These are phyloP conservation scores for Agelas oroides DNA, from an alignment of 37 sponge, comb jelly and placozoan genomes.

Conservation along the genomic window DNA sequence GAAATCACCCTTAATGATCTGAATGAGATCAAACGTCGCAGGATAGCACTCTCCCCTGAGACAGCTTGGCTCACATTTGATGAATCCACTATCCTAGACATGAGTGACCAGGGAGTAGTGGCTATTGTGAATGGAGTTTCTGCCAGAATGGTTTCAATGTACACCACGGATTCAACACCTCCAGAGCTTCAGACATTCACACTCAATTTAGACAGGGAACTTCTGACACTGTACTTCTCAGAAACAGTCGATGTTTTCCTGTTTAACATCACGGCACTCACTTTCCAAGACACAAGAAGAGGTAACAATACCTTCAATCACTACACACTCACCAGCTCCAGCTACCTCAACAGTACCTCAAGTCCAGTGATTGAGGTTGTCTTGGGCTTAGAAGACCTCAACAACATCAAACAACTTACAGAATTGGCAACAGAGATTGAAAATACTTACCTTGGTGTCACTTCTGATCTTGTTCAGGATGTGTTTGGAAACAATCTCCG, in stretches of 20 bases:
- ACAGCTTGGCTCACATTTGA: constrained; percentile 81
- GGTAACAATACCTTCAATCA: constrained; percentile 71
- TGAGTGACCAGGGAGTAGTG: constrained; percentile 66
- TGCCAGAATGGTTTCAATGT: constrained; percentile 54
- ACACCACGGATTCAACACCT: constrained; percentile 73
- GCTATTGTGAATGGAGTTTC: constrained; percentile 54
- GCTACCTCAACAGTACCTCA: constrained; percentile 41
- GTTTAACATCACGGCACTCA: constrained; percentile 76
- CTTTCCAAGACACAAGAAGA: constrained; percentile 73
- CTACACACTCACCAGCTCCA: constrained; percentile 66
- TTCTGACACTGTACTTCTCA: constrained; percentile 71
- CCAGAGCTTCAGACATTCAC: constrained; percentile 67
- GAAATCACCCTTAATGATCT: constrained; percentile 75
- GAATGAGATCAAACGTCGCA: constrained; percentile 84
- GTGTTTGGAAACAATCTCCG: constrained; percentile 78
- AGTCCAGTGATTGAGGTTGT: constrained; percentile 34
- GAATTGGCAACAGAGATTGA: constrained; percentile 64
- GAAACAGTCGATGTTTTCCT: constrained; percentile 76
- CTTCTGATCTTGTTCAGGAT: constrained; percentile 62
- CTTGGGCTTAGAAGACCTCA: constrained; percentile 70
- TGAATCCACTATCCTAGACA: constrained; percentile 77
- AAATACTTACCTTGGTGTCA: constrained; percentile 67
- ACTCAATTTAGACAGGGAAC: constrained; percentile 65
- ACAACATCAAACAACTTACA: constrained; percentile 70
- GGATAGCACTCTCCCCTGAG: constrained; percentile 67